phyloP scores from a whole-genome alignment of 2,113 vertebrate species.

The Riparia riparia region DNA sequence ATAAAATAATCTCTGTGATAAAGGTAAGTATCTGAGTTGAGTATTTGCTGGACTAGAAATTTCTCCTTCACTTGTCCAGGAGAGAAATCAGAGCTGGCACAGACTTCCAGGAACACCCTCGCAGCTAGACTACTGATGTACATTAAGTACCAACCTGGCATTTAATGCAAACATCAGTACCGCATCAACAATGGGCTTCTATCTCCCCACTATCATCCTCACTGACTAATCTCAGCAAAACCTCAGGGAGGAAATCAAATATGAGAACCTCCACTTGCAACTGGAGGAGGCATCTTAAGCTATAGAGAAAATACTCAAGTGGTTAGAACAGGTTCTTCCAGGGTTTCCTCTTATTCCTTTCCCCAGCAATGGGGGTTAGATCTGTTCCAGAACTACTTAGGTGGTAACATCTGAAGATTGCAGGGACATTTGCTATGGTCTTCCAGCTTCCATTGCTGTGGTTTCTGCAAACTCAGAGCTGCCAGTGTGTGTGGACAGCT shows the following conservation, averaged over 20 bases:
- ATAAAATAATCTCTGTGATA: background rate
- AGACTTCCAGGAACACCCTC: background rate
- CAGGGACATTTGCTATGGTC: background rate
- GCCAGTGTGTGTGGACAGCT: background rate
- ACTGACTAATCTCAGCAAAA: background rate
- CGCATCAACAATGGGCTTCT: accelerated
- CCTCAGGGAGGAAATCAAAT: background rate
- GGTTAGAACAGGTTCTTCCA: background rate
- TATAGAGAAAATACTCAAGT: background rate
- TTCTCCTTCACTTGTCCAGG: background rate
- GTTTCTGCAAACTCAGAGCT: background rate
- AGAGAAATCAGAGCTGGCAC: background rate
- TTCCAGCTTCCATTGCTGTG: background rate
- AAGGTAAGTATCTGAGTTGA: background rate
- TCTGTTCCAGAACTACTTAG: background rate
- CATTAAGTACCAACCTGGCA: background rate
- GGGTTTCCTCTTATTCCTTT: background rate
- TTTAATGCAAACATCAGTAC: background rate
- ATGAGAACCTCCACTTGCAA: background rate
- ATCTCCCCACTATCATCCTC: background rate
- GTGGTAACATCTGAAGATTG: background rate
- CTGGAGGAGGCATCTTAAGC: background rate
- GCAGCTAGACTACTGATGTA: background rate
- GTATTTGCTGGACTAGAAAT: background rate
- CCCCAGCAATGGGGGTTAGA: background rate